A percentile compares a stretch with the other conserved stretches of the same genome.
Evolutionary conservation across 1,140 invertebrate genomes (phyloP).

Genomic region (Papilio polytes): DNA sequence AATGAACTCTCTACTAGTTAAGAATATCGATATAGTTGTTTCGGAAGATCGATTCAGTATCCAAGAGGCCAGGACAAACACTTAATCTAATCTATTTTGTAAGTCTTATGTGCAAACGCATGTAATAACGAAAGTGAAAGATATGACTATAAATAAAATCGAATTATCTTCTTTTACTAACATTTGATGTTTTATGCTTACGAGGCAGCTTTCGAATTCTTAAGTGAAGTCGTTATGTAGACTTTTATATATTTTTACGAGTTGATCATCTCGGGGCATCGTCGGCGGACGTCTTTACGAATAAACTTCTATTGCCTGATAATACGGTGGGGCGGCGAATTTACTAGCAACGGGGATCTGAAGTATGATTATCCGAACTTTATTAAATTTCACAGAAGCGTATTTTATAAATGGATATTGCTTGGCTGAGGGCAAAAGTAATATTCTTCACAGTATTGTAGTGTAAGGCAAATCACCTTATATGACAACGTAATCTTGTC

Average conservation of each 20-base stretch:
- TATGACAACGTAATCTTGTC: not conserved
- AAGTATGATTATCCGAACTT: conserved; percentile 23
- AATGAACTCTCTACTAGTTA: too few species aligned
- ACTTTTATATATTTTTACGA: conserved; percentile 5
- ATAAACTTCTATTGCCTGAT: conserved; percentile 19
- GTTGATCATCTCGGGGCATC: not conserved
- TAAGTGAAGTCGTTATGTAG: not conserved
- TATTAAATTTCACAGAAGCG: conserved; percentile 12
- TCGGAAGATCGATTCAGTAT: too few species aligned
- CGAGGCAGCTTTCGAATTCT: not conserved
- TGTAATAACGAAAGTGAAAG: not conserved
- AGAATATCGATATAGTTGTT: too few species aligned
- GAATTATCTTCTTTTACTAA: not conserved
- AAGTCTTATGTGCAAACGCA: too few species aligned
- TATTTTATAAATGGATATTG: conserved; percentile 16
- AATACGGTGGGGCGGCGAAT: not conserved
- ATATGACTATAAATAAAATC: not conserved
- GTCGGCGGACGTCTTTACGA: not conserved
- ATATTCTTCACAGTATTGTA: not conserved
- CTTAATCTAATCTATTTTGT: too few species aligned
- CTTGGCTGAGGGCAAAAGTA: not conserved
- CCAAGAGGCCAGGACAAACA: too few species aligned
- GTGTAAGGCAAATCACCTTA: not conserved
- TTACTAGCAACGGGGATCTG: conserved; percentile 1
- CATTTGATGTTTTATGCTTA: not conserved